These are phyloP conservation scores for Herpetotheres cachinnans DNA, from an alignment of 2,113 vertebrate genomes.

Conservation along the genomic window DNA sequence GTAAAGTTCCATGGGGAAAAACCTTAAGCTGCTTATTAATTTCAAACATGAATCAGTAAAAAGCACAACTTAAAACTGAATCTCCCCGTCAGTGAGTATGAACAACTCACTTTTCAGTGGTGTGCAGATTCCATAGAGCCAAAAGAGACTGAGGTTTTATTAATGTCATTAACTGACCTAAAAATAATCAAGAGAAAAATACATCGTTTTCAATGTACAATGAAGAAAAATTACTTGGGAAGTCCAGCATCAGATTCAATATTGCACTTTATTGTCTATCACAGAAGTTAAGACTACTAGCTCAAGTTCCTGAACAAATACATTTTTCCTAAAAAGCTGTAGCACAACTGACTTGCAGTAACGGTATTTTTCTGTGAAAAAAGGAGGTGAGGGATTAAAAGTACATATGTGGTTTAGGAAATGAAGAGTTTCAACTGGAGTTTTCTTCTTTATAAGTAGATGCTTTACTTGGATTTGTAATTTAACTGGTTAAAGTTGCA, in stretches of 20 bases:
- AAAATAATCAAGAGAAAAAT: background rate
- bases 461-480: background rate
- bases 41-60: background rate
- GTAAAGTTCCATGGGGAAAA: background rate
- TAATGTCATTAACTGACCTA: background rate
- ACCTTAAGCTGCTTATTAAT: background rate
- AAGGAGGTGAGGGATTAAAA: background rate
- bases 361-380: background rate
- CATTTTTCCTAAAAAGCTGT: background rate
- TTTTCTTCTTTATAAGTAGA: background rate
- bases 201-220: background rate
- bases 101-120: background rate
- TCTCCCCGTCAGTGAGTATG: background rate
- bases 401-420: background rate
- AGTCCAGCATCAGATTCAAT: background rate
- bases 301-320: background rate
- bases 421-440: background rate
- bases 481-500: background rate
- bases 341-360: background rate
- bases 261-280: background rate
- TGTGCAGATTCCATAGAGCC: background rate
- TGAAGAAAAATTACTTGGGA: background rate
- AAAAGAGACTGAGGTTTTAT: background rate
- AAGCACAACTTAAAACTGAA: background rate
- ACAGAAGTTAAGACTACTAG: background rate